phyloP scores from a whole-genome alignment of 2,888 invertebrate genomes.

The Emmelina monodactyla region DNA sequence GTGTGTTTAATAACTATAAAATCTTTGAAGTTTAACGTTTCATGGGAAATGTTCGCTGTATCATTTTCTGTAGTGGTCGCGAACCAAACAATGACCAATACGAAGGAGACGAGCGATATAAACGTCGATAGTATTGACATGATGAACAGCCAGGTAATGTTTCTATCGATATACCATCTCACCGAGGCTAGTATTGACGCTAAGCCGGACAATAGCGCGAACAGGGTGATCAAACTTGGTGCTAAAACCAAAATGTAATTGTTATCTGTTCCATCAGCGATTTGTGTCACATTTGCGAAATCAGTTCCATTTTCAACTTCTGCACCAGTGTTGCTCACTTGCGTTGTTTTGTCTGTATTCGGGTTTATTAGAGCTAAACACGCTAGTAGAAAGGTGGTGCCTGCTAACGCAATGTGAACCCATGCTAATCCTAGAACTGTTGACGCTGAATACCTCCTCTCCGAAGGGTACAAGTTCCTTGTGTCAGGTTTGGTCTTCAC shows the following conservation, averaged over 20 bases:
- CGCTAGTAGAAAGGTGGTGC: conserved; percentile 64
- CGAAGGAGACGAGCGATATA: conserved; percentile 47
- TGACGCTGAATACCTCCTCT: conserved; percentile 72
- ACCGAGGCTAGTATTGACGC: conserved; percentile 69
- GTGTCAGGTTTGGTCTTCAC: conserved; percentile 70
- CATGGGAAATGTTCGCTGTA: conserved; percentile 45
- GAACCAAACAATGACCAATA: conserved; percentile 49
- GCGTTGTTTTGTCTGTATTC: conserved; percentile 18
- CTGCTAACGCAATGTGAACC: conserved; percentile 68
- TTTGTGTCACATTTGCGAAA: conserved; percentile 4
- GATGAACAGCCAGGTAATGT: conserved; percentile 69
- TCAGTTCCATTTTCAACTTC: conserved; percentile 16
- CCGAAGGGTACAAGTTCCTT: conserved; percentile 69
- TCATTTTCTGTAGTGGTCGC: conserved; percentile 35
- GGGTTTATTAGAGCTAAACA: conserved; percentile 55
- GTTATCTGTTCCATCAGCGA: conserved; percentile 16
- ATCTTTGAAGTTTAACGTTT: conserved; percentile 44
- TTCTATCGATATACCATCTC: conserved; percentile 72
- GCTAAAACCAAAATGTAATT: conserved; percentile 48
- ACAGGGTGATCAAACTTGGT: conserved; percentile 56
- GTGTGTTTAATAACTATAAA: conserved; percentile 39
- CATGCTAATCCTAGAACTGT: conserved; percentile 71
- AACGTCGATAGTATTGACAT: conserved; percentile 62
- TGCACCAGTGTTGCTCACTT: conserved; percentile 7
- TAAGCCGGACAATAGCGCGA: conserved; percentile 56